These are phyloP conservation scores for Myzus persicae DNA, from an alignment of 1,140 invertebrate species.

Conservation along the genomic window DNA sequence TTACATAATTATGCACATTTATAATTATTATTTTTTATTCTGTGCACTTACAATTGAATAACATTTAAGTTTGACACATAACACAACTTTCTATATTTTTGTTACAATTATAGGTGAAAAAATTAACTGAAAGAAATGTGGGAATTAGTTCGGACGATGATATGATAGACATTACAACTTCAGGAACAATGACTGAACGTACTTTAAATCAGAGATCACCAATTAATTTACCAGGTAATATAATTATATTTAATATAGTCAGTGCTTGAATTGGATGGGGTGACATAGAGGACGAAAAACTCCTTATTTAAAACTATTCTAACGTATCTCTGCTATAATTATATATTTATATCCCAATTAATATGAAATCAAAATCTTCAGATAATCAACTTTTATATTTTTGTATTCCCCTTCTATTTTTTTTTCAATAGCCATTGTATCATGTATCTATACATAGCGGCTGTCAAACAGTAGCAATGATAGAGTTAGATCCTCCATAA, in stretches of 20 bases:
- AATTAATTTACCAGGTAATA: constrained; percentile 63
- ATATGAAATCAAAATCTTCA: too few relatives aligned
- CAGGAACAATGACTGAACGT: constrained; percentile 65
- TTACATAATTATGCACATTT: background rate
- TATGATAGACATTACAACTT: constrained; percentile 73
- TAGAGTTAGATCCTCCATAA: too few relatives aligned
- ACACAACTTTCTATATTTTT: background rate
- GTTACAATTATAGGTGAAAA: constrained; percentile 29
- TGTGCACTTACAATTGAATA: background rate
- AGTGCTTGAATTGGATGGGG: background rate
- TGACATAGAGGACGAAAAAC: too few relatives aligned
- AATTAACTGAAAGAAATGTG: constrained; percentile 22
- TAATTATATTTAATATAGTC: background rate
- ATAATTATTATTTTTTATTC: background rate
- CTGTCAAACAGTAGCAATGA: too few relatives aligned
- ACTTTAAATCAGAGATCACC: constrained; percentile 62
- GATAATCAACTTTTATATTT: too few relatives aligned
- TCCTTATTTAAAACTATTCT: too few relatives aligned
- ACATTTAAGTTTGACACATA: background rate
- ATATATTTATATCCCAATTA: background rate
- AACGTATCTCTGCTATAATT: too few relatives aligned
- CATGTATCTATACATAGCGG: background rate
- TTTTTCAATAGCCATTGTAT: background rate
- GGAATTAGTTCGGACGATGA: constrained; percentile 69
- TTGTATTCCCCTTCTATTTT: too few relatives aligned